These are phyloP conservation scores for Peromyscus californicus DNA, from an alignment of 2,113 vertebrate genomes.

Conservation along the genomic window DNA sequence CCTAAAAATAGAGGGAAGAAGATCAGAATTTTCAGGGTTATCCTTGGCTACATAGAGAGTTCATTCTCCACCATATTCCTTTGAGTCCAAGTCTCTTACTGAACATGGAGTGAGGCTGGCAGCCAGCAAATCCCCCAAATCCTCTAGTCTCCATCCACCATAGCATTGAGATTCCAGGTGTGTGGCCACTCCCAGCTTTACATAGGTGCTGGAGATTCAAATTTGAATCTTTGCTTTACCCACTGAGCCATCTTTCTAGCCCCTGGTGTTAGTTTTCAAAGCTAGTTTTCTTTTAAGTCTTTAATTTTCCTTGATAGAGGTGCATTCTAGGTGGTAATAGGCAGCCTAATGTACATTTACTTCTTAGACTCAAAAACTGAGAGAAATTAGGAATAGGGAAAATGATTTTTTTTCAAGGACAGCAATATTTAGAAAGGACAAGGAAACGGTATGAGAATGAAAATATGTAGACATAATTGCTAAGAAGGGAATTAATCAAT, in stretches of 20 bases:
- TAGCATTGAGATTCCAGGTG: no score
- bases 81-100: background rate
- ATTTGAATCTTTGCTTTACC: background rate
- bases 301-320: slow-evolving; percentile 55
- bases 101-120: background rate
- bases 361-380: slow-evolving; percentile 47
- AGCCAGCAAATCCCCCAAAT: background rate
- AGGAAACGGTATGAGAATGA: slow-evolving; percentile 28
- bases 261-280: background rate
- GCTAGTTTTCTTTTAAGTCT: slow-evolving; percentile 38
- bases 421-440: slow-evolving; percentile 49
- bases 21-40: background rate
- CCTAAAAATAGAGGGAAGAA: background rate
- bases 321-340: slow-evolving; percentile 17
- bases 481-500: slow-evolving; percentile 52
- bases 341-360: background rate
- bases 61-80: background rate
- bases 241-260: background rate
- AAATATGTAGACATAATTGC: slow-evolving; percentile 46
- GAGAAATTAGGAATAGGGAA: background rate
- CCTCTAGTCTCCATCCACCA: background rate
- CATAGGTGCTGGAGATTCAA: background rate
- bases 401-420: slow-evolving; percentile 46
- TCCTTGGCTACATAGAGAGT: background rate
- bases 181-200: background rate